phyloP scores from a whole-genome alignment of 2,113 vertebrate genomes.

The Channa argus region DNA sequence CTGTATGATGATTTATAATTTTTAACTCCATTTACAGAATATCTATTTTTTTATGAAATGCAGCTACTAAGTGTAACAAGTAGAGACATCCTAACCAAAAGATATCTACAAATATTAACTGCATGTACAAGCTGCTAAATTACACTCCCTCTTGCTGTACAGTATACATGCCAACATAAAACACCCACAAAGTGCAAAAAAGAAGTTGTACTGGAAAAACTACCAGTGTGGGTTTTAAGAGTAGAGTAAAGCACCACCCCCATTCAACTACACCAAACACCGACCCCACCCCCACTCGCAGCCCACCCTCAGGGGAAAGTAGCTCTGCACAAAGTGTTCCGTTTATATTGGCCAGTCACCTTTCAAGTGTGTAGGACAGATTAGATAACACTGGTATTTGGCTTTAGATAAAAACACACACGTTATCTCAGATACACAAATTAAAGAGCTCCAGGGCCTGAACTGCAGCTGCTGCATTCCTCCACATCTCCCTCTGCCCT shows the following conservation, averaged over 20 bases:
- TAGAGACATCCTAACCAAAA: no score
- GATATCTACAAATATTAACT: no score
- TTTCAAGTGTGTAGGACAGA: constrained; percentile 42
- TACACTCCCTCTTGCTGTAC: no score
- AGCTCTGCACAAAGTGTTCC: background rate
- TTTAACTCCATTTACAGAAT: no score
- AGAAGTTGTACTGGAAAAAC: background rate
- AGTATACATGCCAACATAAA: no score
- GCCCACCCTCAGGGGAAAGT: background rate
- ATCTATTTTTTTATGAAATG: no score
- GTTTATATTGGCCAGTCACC: constrained; percentile 48
- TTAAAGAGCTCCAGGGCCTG: constrained; percentile 7
- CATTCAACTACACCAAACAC: background rate
- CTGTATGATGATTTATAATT: no score
- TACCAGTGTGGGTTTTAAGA: background rate
- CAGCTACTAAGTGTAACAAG: no score
- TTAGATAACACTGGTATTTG: constrained; percentile 56
- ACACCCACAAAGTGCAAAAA: no score
- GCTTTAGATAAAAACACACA: constrained; percentile 33
- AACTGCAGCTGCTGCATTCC: constrained; percentile 51
- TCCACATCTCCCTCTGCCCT: constrained; percentile 7
- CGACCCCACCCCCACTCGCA: background rate
- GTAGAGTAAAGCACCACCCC: background rate
- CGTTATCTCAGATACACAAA: constrained; percentile 17
- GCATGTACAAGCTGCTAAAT: no score